Evolutionary conservation across 2,113 vertebrate genomes (phyloP).

Genomic region (Pseudopodoces humilis): DNA sequence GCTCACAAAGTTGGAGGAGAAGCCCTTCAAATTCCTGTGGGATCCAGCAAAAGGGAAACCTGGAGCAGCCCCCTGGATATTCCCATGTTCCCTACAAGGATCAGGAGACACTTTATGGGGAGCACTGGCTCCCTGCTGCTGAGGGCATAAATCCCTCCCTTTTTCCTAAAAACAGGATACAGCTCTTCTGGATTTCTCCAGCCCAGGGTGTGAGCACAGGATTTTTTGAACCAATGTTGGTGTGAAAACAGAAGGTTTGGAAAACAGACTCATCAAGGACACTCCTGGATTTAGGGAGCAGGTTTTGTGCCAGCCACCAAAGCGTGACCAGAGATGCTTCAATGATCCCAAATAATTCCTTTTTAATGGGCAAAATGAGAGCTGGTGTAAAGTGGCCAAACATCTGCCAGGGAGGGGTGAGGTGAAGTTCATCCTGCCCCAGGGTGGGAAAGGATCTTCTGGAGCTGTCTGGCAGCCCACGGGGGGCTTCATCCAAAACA

Average conservation of each 20-base stretch:
- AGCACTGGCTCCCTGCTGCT: neutral
- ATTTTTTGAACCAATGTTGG: neutral
- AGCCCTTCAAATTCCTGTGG: neutral
- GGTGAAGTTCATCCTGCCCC: neutral
- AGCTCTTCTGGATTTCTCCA: neutral
- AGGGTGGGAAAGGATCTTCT: neutral
- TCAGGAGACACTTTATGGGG: neutral
- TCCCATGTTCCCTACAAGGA: neutral
- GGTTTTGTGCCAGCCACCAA: neutral
- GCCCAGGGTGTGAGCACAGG: neutral
- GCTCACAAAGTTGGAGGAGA: neutral
- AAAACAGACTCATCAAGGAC: neutral
- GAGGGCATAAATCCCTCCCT: neutral
- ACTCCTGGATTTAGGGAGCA: neutral
- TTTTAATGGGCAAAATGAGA: neutral
- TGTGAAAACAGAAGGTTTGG: neutral
- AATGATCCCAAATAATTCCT: neutral
- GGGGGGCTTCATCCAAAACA: neutral
- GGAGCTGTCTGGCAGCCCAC: neutral
- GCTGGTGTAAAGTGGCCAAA: neutral
- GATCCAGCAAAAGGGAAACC: neutral
- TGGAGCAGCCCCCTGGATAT: neutral
- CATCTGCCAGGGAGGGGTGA: neutral
- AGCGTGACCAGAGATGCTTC: neutral
- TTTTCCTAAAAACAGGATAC: neutral